These are phyloP conservation scores for Escarpia spicata DNA, from an alignment of 2,888 invertebrate species.

Conservation along the genomic window DNA sequence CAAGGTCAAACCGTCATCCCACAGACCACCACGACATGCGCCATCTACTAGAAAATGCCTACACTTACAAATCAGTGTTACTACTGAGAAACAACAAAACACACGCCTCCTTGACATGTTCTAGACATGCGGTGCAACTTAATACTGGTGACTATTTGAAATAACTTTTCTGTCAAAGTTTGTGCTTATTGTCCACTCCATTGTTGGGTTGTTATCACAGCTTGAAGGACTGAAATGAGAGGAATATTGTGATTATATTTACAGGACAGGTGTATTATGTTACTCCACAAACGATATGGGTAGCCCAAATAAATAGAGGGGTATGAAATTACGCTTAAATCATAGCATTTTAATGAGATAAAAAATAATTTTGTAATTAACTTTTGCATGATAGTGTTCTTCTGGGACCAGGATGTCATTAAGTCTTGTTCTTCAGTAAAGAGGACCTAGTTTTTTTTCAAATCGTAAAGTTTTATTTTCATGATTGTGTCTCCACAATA, in stretches of 20 bases:
- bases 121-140: background rate
- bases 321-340: too few species aligned
- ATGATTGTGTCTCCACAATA: background rate
- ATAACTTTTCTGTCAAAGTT: background rate
- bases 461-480: background rate
- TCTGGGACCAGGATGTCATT: too few species aligned
- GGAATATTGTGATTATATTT: background rate
- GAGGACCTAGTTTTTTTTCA: too few species aligned
- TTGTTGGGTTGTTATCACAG: background rate
- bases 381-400: too few species aligned
- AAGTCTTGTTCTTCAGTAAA: too few species aligned
- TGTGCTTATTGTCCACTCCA: background rate
- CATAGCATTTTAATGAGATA: too few species aligned
- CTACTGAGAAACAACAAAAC: background rate
- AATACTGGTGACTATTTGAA: background rate
- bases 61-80: conserved; percentile 13
- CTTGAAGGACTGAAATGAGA: background rate
- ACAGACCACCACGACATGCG: background rate
- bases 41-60: background rate
- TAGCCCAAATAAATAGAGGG: too few species aligned
- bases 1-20: background rate
- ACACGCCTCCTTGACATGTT: background rate
- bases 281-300: too few species aligned
- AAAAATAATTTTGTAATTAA: too few species aligned
- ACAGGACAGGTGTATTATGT: too few species aligned